phyloP scores from a whole-genome alignment of 1,140 invertebrate species.

The Meloidogyne exigua region DNA sequence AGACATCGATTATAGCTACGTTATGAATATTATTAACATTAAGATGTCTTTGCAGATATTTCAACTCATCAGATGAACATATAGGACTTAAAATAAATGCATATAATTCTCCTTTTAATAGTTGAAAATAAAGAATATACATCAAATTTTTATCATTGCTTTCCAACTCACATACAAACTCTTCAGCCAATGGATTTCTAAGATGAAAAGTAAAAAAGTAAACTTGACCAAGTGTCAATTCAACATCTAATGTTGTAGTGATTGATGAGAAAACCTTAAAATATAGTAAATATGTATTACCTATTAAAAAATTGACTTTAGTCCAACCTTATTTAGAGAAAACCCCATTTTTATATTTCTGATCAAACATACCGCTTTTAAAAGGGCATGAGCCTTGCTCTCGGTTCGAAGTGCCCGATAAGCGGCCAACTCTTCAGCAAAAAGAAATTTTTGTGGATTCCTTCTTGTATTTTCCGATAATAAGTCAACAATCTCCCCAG shows the following conservation, averaged over 20 bases:
- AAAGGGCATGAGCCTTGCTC: constrained; percentile 35
- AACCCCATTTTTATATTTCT: too few relatives aligned
- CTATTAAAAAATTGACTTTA: too few relatives aligned
- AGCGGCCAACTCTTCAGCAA: constrained; percentile 45
- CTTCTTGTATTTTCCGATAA: constrained; percentile 7
- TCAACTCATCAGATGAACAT: constrained; percentile 7
- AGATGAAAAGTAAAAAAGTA: constrained; percentile 41
- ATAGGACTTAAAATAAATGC: neutral
- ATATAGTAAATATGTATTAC: too few relatives aligned
- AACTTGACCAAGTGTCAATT: constrained; percentile 34
- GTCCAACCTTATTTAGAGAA: too few relatives aligned
- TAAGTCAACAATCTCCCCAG: neutral
- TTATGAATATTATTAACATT: neutral
- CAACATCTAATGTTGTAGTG: constrained; percentile 27
- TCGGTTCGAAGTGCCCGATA: constrained; percentile 41
- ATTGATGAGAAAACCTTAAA: constrained; percentile 29
- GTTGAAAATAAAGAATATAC: neutral
- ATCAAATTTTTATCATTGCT: constrained; percentile 36
- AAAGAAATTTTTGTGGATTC: constrained; percentile 40
- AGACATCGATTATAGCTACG: constrained; percentile 23
- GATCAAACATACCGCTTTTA: constrained; percentile 35
- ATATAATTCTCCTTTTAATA: neutral
- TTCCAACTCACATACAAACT: constrained; percentile 40
- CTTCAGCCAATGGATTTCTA: constrained; percentile 47
- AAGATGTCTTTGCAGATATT: constrained; percentile 5